A percentile compares a stretch with the other conserved stretches of the same genome.
phyloP scores from a whole-genome alignment of 1,140 invertebrate species.

The Calliphora vicina region DNA sequence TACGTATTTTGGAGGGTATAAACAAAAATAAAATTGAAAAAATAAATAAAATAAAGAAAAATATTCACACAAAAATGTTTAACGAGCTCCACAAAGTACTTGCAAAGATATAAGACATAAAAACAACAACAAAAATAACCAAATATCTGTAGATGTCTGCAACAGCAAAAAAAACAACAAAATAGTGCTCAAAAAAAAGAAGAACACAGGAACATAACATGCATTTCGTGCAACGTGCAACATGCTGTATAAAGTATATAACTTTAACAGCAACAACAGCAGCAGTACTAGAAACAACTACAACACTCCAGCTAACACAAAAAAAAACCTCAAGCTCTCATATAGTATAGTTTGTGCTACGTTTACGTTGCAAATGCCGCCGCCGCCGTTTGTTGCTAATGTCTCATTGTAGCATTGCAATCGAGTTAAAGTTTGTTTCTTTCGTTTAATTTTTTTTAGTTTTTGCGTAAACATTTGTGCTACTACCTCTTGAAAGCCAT shows the following conservation, averaged over 20 bases:
- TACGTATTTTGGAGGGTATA: not conserved
- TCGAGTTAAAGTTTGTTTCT: conserved; percentile 26
- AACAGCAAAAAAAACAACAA: not conserved
- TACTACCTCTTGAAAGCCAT: not conserved
- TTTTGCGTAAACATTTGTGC: conserved; percentile 29
- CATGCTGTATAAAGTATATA: conserved; percentile 29
- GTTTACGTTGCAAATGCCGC: conserved; percentile 5
- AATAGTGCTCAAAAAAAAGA: not conserved
- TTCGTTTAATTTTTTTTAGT: not conserved
- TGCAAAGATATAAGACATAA: conserved; percentile 34
- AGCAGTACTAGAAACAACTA: not conserved
- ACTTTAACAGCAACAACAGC: not conserved
- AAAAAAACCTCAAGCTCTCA: too few relatives aligned
- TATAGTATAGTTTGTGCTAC: not conserved
- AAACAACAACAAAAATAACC: conserved; percentile 12
- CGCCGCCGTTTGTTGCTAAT: conserved; percentile 28
- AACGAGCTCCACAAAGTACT: conserved; percentile 34
- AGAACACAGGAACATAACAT: conserved; percentile 21
- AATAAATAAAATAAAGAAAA: not conserved
- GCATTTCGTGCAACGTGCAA: conserved; percentile 31
- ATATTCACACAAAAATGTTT: conserved; percentile 34
- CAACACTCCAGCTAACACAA: too few relatives aligned
- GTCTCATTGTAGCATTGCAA: conserved; percentile 28
- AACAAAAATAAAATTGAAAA: not conserved
- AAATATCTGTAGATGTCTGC: not conserved